Percentiles rank a stretch among this genome's conserved stretches.
Evolutionary conservation across 2,888 invertebrate species (phyloP).

Genomic region (Prosapia bicincta): DNA sequence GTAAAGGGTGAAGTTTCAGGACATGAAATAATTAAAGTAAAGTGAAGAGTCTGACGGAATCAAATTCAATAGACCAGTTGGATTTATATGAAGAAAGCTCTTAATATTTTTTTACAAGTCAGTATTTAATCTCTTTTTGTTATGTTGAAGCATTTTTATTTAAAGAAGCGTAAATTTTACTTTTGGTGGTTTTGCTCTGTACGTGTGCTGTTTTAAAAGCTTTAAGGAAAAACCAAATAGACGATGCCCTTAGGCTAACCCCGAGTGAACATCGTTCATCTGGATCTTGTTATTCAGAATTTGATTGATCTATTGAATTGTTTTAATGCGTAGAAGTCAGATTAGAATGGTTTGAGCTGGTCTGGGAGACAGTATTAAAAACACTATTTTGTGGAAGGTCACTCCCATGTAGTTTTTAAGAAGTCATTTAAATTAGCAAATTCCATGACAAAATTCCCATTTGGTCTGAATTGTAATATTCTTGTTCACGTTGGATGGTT

Average conservation of each 20-base stretch:
- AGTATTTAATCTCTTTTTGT: background rate
- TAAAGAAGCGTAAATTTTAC: background rate
- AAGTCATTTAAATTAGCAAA: background rate
- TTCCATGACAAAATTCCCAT: background rate
- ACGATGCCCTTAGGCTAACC: background rate
- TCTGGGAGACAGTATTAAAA: background rate
- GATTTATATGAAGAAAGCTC: too few species aligned
- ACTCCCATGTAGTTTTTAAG: background rate
- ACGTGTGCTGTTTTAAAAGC: background rate
- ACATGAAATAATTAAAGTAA: background rate
- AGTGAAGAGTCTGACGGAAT: background rate
- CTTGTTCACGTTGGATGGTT: background rate
- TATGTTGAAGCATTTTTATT: background rate
- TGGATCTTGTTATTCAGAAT: background rate
- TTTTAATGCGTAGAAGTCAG: background rate
- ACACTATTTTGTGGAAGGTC: background rate
- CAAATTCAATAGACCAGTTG: background rate
- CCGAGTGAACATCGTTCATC: background rate
- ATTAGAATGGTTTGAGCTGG: background rate
- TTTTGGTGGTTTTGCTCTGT: background rate
- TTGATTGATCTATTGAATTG: background rate
- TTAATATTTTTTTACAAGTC: background rate
- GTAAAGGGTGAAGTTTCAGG: background rate
- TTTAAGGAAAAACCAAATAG: background rate
- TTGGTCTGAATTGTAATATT: background rate